phyloP scores from a whole-genome alignment of 2,888 invertebrate genomes.

The Acanthosepion esculentum region DNA sequence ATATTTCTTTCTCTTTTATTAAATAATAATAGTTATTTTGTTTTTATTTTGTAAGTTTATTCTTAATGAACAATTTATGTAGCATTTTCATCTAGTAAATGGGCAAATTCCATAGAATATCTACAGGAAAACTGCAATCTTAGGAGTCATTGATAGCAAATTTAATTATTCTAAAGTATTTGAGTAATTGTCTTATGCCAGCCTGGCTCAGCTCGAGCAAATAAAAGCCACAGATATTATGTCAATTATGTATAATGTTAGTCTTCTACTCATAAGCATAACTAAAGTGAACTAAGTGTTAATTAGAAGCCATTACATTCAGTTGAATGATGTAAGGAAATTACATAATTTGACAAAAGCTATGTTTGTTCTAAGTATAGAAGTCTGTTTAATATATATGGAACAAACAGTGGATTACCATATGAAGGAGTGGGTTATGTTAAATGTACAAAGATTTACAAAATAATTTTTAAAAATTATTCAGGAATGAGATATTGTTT shows the following conservation, averaged over 20 bases:
- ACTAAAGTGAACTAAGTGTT: neutral
- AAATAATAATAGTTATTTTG: too few relatives aligned
- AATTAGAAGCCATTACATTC: neutral
- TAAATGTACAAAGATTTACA: neutral
- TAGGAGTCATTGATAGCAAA: neutral
- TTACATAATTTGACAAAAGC: neutral
- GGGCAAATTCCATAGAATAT: too few relatives aligned
- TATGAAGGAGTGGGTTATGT: neutral
- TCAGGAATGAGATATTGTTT: too few relatives aligned
- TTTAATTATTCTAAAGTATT: neutral
- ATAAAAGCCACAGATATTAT: too few relatives aligned
- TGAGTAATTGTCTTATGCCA: neutral
- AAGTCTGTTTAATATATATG: neutral
- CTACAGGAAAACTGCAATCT: too few relatives aligned
- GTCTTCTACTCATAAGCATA: too few relatives aligned
- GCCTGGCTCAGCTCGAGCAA: too few relatives aligned
- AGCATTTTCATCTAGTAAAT: too few relatives aligned
- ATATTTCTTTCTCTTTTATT: too few relatives aligned
- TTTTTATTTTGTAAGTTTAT: too few relatives aligned
- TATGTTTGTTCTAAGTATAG: neutral
- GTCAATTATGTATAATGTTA: neutral
- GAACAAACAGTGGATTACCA: neutral
- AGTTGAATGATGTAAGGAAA: neutral
- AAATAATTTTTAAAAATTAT: neutral
- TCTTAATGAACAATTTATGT: too few relatives aligned